phyloP scores from a whole-genome alignment of 2,888 invertebrate genomes.

The Orthonevra nobilis region DNA sequence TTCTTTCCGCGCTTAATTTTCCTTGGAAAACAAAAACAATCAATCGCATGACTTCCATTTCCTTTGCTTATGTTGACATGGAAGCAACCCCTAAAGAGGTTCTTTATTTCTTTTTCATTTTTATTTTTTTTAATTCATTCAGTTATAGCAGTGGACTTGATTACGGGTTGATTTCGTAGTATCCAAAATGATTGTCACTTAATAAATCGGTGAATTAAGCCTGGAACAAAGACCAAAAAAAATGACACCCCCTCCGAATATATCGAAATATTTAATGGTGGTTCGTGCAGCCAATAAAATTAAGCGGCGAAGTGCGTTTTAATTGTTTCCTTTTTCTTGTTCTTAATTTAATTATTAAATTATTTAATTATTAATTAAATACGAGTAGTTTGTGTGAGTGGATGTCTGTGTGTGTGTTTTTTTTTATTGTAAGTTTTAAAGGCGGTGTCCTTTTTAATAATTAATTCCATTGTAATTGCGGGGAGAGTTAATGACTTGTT shows the following conservation, averaged over 20 bases:
- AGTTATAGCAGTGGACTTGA: constrained; percentile 27
- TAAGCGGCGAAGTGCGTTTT: too few relatives aligned
- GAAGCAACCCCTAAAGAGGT: constrained; percentile 16
- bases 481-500: constrained; percentile 6
- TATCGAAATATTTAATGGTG: constrained; percentile 76
- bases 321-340: too few relatives aligned
- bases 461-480: not conserved
- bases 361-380: too few relatives aligned
- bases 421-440: too few relatives aligned
- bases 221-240: constrained; percentile 2
- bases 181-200: too few relatives aligned
- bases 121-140: constrained; percentile 56
- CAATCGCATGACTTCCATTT: not conserved
- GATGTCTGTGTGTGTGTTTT: constrained; percentile 1
- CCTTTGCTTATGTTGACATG: constrained; percentile 11
- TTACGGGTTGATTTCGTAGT: constrained; percentile 20
- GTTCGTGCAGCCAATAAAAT: constrained; percentile 72
- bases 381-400: constrained; percentile 59
- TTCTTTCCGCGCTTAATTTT: constrained; percentile 9
- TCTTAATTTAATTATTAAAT: too few relatives aligned
- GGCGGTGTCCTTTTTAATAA: not conserved
- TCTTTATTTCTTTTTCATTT: constrained; percentile 4
- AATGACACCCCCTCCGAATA: constrained; percentile 73
- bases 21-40: not conserved
- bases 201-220: too few relatives aligned